Base-by-base conservation (phyloP, 1,140 invertebrate species). In the Watersipora subatra region DNA sequence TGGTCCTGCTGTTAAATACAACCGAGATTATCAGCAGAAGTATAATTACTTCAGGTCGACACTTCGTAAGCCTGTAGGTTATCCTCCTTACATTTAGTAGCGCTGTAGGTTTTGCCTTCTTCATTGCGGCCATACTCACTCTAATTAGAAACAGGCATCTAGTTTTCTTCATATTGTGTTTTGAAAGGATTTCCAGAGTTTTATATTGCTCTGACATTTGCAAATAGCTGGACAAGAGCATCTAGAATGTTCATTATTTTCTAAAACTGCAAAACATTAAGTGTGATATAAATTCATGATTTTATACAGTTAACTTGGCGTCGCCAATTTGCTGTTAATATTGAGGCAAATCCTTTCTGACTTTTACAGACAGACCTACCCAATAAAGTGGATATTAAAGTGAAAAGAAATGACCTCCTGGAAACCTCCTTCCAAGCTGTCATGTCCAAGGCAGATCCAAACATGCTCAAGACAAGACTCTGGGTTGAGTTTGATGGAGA, bases 401-500 rank as follows among this genome's bases (percentile, higher is more conserved):
- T 87, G 25, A 85, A 88, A 58, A 82, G 96, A 69, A 86, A 85
- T 71, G 89, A 90, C 66, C 93, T 99, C 70, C 83, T 99, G 67
- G 96, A 99, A 82, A 94, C 98, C 80, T 97, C 95, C 2, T 86
- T 80, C 71, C 72, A 81, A 64, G 62, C 68, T 27, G 75, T 81
- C 28, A 77, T 73, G 70, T 64, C 67, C 17, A 69, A 75, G 3
- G 78, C 75, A 65, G 73, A 72, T 69, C 57, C 75, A 61, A 76
- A 79, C 63, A 83, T 95, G 72, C 83, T 98, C 64, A 94, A 96
- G 81, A 93, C 93, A 29, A 97, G 76, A 82, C 81, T 99, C 63
- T 98, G 94, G 95, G 89, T 99, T 34, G 94, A 98, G 81, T 98
- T 99, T 82, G 93, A 97, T 76, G 91, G 91, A 22, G 95, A 98